Evolutionary conservation across 2,113 vertebrate genomes (phyloP).

Genomic region (Limanda limanda): DNA sequence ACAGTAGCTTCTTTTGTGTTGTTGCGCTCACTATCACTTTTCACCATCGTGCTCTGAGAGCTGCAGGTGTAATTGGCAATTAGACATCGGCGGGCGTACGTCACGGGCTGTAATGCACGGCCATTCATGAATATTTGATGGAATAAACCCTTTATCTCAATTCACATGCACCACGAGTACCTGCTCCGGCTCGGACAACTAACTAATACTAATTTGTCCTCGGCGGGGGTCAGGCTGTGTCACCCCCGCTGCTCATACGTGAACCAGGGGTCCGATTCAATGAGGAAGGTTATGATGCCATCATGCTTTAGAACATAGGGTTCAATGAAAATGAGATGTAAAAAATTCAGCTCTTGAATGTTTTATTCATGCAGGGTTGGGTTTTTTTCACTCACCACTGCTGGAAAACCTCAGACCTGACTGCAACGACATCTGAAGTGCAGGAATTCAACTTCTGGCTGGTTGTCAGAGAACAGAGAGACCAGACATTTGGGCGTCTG

Average conservation of each 20-base stretch:
- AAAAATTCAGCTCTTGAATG: constrained; percentile 18
- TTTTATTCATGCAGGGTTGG: constrained; percentile 11
- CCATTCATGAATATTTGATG: constrained; percentile 76
- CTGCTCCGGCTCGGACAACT: constrained; percentile 43
- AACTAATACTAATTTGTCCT: constrained; percentile 61
- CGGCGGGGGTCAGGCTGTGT: constrained; percentile 25
- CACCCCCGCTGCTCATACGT: neutral
- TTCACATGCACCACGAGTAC: constrained; percentile 52
- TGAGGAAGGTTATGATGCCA: constrained; percentile 26
- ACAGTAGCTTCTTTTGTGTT: neutral
- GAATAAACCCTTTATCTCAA: constrained; percentile 45
- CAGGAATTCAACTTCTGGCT: constrained; percentile 18
- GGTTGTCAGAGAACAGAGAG: constrained; percentile 19
- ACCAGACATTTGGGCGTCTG: constrained; percentile 23
- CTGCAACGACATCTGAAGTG: neutral
- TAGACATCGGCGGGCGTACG: constrained; percentile 26
- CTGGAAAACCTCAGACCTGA: neutral
- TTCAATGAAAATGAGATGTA: constrained; percentile 27
- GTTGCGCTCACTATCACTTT: neutral
- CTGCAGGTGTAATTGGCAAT: constrained; percentile 66
- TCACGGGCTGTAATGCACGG: constrained; percentile 22
- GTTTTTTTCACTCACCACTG: neutral
- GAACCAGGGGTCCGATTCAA: constrained; percentile 22
- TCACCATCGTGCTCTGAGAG: constrained; percentile 33
- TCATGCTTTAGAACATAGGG: constrained; percentile 4